Conservation (phyloP, 2,888 invertebrate genomes). For the Tetheella fluctuosa region DNA sequence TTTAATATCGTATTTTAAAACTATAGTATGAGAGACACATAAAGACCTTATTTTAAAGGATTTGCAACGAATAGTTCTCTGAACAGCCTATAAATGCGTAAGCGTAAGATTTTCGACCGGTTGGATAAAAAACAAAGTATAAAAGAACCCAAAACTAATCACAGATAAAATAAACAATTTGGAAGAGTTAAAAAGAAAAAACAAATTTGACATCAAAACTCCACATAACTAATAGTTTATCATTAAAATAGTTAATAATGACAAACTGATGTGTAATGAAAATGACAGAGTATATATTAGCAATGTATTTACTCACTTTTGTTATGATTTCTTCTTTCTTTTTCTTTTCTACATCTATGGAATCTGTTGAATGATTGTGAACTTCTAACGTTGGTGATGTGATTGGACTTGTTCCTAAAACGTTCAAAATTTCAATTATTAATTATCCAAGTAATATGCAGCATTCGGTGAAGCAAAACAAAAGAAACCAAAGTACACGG, state of each 20-base stretch:
- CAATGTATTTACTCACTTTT: slow-evolving; percentile 62
- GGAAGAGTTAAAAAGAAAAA: slow-evolving; percentile 42
- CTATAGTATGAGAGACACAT: too few relatives aligned
- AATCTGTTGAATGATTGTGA: slow-evolving; percentile 92
- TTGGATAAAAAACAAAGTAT: slow-evolving; percentile 16
- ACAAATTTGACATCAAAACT: slow-evolving; percentile 57
- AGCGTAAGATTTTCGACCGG: slow-evolving; percentile 5
- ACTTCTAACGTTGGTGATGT: slow-evolving; percentile 87
- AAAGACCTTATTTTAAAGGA: too few relatives aligned
- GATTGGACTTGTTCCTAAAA: slow-evolving; percentile 88
- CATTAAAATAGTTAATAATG: slow-evolving; percentile 52
- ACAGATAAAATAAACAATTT: slow-evolving; percentile 44
- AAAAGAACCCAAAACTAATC: slow-evolving; percentile 63
- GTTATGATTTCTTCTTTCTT: slow-evolving; percentile 86
- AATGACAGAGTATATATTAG: slow-evolving; percentile 22
- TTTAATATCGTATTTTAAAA: too few relatives aligned
- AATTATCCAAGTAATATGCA: not conserved
- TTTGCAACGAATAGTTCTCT: not conserved
- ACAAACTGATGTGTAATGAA: slow-evolving; percentile 49
- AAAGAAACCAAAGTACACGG: too few relatives aligned
- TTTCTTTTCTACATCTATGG: slow-evolving; percentile 88
- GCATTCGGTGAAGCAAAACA: too few relatives aligned
- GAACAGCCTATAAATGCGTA: slow-evolving; percentile 14
- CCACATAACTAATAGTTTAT: slow-evolving; percentile 60
- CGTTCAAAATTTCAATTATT: not conserved